Conservation (phyloP, 2,113 vertebrate genomes). For the Sturnira hondurensis region DNA sequence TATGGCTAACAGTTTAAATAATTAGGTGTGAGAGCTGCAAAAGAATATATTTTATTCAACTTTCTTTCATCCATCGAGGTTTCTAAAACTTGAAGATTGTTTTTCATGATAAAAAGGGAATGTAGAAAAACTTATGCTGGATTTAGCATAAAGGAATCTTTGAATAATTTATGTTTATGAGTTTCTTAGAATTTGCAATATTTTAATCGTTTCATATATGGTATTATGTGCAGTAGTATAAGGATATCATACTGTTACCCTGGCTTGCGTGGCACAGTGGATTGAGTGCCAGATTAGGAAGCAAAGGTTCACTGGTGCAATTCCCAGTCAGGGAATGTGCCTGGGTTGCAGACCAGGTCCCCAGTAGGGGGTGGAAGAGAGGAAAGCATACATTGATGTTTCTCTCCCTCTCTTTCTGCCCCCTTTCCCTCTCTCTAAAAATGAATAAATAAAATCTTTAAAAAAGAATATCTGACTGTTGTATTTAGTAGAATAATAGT, state of each 20-base stretch:
- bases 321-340: no score
- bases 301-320: no score
- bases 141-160: conserved; percentile 37
- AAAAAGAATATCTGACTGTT: not conserved
- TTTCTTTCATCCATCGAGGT: conserved; percentile 40
- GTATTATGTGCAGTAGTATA: conserved; percentile 24
- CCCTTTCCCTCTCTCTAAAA: no score
- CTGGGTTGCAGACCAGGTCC: no score
- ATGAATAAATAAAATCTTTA: no score
- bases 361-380: no score
- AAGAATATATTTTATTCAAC: conserved; percentile 43
- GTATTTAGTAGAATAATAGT: conserved; percentile 50
- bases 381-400: no score
- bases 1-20: conserved; percentile 51
- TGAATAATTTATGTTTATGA: conserved; percentile 39
- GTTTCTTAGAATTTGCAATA: conserved; percentile 4
- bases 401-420: no score
- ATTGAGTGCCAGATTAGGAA: no score
- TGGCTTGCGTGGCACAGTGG: no score
- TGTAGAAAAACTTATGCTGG: conserved; percentile 45
- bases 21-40: conserved; percentile 27
- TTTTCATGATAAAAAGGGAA: conserved; percentile 32
- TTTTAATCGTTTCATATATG: conserved; percentile 4
- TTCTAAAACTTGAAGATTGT: conserved; percentile 33
- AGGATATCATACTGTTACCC: not conserved